Conservation (phyloP, 2,888 invertebrate genomes). For the Lycocerus yunnanus region DNA sequence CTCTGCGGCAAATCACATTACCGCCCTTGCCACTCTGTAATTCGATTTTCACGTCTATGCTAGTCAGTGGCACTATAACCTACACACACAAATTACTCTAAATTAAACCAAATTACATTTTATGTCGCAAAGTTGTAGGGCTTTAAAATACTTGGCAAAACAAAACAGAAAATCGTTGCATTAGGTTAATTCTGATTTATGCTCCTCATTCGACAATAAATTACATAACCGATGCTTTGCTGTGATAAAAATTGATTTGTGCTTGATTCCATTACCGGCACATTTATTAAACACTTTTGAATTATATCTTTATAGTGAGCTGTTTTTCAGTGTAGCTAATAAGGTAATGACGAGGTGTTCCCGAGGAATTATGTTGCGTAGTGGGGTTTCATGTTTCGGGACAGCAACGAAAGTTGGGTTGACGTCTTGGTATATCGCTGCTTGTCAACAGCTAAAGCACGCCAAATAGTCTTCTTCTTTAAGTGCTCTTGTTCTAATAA, state of each 20-base stretch:
- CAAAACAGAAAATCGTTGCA: neutral
- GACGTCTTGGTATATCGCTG: neutral
- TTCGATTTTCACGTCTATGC: conserved; percentile 16
- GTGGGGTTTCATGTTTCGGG: neutral
- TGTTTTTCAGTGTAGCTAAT: neutral
- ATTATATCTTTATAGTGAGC: neutral
- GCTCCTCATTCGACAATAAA: neutral
- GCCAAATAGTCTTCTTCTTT: neutral
- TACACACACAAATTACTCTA: conserved; percentile 6
- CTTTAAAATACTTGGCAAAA: neutral
- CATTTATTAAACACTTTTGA: neutral
- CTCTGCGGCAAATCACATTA: conserved; percentile 25
- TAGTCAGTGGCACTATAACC: conserved; percentile 12
- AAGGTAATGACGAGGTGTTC: neutral
- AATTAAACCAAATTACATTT: conserved; percentile 13
- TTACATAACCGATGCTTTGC: neutral
- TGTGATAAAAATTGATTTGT: neutral
- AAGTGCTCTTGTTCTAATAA: no score
- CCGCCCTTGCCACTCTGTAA: conserved; percentile 17
- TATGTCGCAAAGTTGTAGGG: neutral
- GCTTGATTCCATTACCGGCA: neutral
- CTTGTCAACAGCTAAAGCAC: neutral
- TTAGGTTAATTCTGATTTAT: neutral
- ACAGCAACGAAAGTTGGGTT: neutral
- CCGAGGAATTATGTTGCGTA: neutral